Evolutionary conservation across 2,113 vertebrate species (phyloP), one percentile per base, ranked within the genome.

Genomic region (Zosterops lateralis): DNA sequence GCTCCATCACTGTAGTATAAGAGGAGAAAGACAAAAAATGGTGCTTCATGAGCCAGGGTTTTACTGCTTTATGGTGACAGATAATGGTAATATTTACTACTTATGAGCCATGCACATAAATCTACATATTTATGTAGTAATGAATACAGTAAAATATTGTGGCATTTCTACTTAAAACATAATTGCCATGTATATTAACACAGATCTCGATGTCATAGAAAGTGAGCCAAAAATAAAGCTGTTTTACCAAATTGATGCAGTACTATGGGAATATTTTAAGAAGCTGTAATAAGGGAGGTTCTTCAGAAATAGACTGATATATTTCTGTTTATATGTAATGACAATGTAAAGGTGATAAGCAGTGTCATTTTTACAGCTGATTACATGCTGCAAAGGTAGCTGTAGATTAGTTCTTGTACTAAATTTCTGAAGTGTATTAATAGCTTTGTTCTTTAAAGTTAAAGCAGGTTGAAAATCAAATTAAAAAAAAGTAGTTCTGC

Each of bases 81-180:
- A 76, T 77, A 79, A 80, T 50, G 54, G 88, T 61, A 94, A 79
- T 93, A 94, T 96, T 95, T 96, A 87, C 89, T 76, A 29, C 60
- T 80, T 85, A 58, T 4, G 47, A 91, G 51, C 88, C 68, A 76
- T 73, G 75, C 82, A 88, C 67, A 77, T 90, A 89, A 91, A 95
- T 92, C 78, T 96, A 72, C 87, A 70, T 94, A 91, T 90, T 92
- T 95, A 92, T 82, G 58, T 78, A 70, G 79, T 88, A 90, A 83
- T 80, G 78, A 85, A 85, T 82, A 28, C 77, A 85, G 90, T 84
- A 82, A 94, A 96, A 95, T 93, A 92, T 89, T 94, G 70, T 94
- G 77, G 82, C 74, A 79, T 92, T 90, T 90, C 76, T 74, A 77
- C 75, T 92, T 95, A 53, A 56, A 92, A 84, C 40, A 25, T 84